A percentile compares a stretch with the other conserved stretches of the same genome.
Evolutionary conservation across 2,113 vertebrate genomes (phyloP).

Genomic region (Lophius piscatorius): DNA sequence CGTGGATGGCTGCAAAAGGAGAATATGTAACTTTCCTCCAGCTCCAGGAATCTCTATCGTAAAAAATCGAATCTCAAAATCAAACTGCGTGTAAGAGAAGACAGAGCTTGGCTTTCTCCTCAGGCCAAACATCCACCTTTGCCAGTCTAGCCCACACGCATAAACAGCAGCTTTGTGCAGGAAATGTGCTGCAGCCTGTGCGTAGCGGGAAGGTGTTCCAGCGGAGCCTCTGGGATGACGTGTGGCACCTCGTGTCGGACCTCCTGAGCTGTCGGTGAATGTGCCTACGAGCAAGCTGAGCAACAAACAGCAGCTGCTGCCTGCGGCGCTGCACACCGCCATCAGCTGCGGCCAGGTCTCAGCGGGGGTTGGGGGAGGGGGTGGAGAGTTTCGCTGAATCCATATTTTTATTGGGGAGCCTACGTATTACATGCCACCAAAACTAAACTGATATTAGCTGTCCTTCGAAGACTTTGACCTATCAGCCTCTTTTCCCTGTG

Average conservation of each 20-base stretch:
- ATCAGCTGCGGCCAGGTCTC: conserved; percentile 21
- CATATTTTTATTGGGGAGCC: conserved; percentile 16
- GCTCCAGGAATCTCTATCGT: conserved; percentile 35
- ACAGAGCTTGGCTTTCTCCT: conserved; percentile 47
- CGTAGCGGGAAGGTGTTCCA: conserved; percentile 21
- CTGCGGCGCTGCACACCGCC: not conserved
- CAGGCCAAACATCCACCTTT: conserved; percentile 39
- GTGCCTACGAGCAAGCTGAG: conserved; percentile 30
- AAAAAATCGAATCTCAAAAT: conserved; percentile 39
- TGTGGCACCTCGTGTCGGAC: conserved; percentile 2
- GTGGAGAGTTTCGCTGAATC: not conserved
- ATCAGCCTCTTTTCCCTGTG: not conserved
- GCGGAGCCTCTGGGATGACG: conserved; percentile 12
- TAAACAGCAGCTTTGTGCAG: conserved; percentile 61
- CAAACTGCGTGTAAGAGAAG: conserved; percentile 32
- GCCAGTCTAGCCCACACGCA: conserved; percentile 34
- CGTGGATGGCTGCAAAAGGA: conserved; percentile 44
- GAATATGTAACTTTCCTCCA: conserved; percentile 26
- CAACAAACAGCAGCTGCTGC: too few relatives aligned
- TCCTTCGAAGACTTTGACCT: not conserved
- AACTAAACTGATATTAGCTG: not conserved
- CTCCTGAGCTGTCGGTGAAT: conserved; percentile 15
- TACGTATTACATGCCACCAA: conserved; percentile 10
- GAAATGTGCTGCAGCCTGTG: conserved; percentile 14
- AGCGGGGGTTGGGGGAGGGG: conserved; percentile 9